Evolutionary conservation across 1,140 invertebrate species (phyloP), one percentile per base, ranked within the genome.

Genomic region (Dendroctonus valens): DNA sequence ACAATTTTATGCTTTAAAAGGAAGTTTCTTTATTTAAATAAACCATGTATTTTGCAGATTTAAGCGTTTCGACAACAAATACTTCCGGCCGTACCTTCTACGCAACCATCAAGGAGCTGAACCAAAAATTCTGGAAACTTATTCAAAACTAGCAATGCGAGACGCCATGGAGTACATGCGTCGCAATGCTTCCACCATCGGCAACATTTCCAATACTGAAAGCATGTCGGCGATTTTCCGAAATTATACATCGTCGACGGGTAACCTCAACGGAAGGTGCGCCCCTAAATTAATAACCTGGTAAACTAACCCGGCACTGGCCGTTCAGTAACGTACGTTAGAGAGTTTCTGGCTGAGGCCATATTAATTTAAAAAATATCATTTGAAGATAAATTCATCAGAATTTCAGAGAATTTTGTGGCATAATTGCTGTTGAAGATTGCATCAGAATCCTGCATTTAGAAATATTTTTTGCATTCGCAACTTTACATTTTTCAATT

Each of bases 101-200:
- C 85, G 92, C 69, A 89, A 97, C 78, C 87, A 91, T 72, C 88
- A 88, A 80, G 92, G 92, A 12, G 89, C 90, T 42, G 93, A 96
- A 76, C 93, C 94, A 55, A 97, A 97, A 79, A 96, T 98, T 71
- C 82, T 97, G 68, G 92, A 97, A 78, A 97, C 94, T 0, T 96
- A 93, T 80, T 94, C 93, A 5, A 94, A 95, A 76, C 81, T 97
- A 51, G 93, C 93, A 38, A 93, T 96, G 88, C 88, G 89, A 73
- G 95, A 98, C 79, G 95, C 95, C 11, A 88, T 97, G 80, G 90
- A 94, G 72, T 91, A 92, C 70, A 93, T 95, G 85, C 86, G 87
- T 74, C 84, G 89, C 72, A 94, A 91, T 79, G 91, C 88, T 26
- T 92, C 89, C 46, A 91, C 88, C 6, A 89, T 92, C 72, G 89